phyloP scores from a whole-genome alignment of 2,113 vertebrate species.

The Campylomormyrus numenius region DNA sequence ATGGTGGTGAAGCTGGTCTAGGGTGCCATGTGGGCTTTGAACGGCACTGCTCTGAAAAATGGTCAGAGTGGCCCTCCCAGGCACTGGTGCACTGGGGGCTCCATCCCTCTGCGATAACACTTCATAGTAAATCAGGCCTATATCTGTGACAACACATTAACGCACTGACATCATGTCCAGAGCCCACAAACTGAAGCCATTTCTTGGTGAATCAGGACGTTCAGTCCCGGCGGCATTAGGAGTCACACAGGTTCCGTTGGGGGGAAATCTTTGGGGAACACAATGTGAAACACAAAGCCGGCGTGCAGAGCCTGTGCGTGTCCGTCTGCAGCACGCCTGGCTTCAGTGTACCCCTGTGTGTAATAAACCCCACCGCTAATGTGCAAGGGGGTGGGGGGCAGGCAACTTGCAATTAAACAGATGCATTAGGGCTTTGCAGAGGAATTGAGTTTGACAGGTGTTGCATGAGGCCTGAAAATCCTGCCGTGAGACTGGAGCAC shows the following conservation, averaged over 20 bases:
- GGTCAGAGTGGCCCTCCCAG: neutral
- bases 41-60: neutral
- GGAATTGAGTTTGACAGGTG: slow-evolving; percentile 7
- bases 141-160: neutral
- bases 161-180: neutral
- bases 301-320: neutral
- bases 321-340: neutral
- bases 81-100: neutral
- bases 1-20: neutral
- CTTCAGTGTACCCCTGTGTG: neutral
- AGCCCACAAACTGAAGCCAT: neutral
- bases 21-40: neutral
- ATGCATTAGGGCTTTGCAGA: slow-evolving; percentile 13
- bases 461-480: neutral
- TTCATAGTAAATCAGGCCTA: neutral
- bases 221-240: neutral
- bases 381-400: neutral
- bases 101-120: neutral
- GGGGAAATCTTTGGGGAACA: neutral
- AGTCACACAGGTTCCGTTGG: neutral
- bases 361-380: slow-evolving; percentile 2
- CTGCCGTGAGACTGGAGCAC: neutral
- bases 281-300: neutral
- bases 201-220: neutral
- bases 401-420: slow-evolving; percentile 16